phyloP scores from a whole-genome alignment of 2,113 vertebrate genomes.

The Tauraco erythrolophus region DNA sequence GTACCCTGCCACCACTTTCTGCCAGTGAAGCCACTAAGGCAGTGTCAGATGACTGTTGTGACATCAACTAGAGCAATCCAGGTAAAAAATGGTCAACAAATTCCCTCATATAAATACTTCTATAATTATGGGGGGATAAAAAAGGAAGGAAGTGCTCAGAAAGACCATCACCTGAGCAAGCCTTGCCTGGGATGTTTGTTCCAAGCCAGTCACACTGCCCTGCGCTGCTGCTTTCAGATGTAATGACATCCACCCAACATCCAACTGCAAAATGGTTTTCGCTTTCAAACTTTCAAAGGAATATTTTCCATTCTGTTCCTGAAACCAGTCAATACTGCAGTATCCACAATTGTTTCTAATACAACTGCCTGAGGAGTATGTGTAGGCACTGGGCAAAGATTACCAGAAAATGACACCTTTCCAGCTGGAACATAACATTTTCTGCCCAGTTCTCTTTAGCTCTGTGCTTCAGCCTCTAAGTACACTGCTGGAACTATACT shows the following conservation, averaged over 20 bases:
- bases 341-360: not conserved
- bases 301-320: not conserved
- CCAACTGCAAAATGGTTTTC: not conserved
- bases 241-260: not conserved
- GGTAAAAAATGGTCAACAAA: not conserved
- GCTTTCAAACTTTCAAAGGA: not conserved
- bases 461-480: not conserved
- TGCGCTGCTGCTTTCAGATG: not conserved
- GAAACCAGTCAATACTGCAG: not conserved
- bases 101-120: not conserved
- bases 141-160: not conserved
- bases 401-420: not conserved
- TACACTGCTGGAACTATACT: not conserved
- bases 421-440: not conserved
- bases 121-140: not conserved
- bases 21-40: not conserved
- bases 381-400: not conserved
- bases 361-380: not conserved
- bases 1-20: not conserved
- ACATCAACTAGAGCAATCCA: not conserved
- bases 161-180: not conserved
- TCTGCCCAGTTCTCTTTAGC: not conserved
- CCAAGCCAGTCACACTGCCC: not conserved
- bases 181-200: not conserved
- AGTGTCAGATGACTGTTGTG: not conserved